Evolutionary conservation across 2,113 vertebrate genomes (phyloP).

Genomic region (human (Homo sapiens)): GRCh38 chr9:116961001-116961500

Average conservation of each 20-base stretch:
- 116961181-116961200: neutral
- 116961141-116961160: neutral
- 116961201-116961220: neutral
- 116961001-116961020: no score
- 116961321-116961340: neutral
- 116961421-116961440: neutral
- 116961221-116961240: neutral
- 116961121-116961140: neutral
- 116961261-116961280: neutral
- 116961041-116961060: rapidly evolving
- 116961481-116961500: neutral
- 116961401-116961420: neutral
- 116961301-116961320: neutral
- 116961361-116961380: neutral
- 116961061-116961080: no score
- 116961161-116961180: neutral
- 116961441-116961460: neutral
- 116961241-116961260: neutral
- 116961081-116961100: neutral
- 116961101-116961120: no score
- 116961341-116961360: neutral
- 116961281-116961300: neutral
- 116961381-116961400: neutral
- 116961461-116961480: neutral
- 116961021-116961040: rapidly evolving